Percentiles rank a stretch among this genome's conserved stretches.
Conservation (phyloP, 2,888 invertebrate genomes). For the Cephus rjabovi region DNA sequence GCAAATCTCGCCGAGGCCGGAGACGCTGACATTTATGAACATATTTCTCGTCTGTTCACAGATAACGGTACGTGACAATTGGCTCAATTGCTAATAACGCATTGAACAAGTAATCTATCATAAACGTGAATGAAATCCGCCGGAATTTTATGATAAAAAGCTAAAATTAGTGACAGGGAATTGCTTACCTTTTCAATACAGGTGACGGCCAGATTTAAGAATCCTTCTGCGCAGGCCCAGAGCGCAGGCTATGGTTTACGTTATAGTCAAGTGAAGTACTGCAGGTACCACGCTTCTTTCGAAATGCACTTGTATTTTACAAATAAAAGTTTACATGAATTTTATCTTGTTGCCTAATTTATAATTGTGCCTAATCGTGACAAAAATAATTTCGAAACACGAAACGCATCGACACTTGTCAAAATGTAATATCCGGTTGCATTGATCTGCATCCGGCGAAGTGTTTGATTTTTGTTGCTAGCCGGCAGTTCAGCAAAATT, state of each 20-base stretch:
- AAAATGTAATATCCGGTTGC: conserved; percentile 22
- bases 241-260: conserved; percentile 53
- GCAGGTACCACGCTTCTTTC: neutral
- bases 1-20: conserved; percentile 28
- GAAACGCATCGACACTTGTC: conserved; percentile 12
- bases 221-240: conserved; percentile 60
- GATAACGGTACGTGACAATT: conserved; percentile 46
- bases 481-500: conserved; percentile 33
- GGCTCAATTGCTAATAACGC: conserved; percentile 8
- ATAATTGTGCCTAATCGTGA: neutral
- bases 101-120: conserved; percentile 4
- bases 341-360: neutral
- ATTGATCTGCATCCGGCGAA: conserved; percentile 33
- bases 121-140: conserved; percentile 26
- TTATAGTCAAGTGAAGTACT: conserved; percentile 33
- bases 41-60: conserved; percentile 38
- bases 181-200: conserved; percentile 70
- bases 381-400: neutral
- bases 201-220: conserved; percentile 70
- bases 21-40: conserved; percentile 46
- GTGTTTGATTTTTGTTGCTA: conserved; percentile 42
- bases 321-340: neutral
- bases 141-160: conserved; percentile 27
- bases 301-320: neutral
- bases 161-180: conserved; percentile 55